Base-by-base conservation (phyloP, 2,797 vertebrate genomes). In the Austrolebias charrua region DNA sequence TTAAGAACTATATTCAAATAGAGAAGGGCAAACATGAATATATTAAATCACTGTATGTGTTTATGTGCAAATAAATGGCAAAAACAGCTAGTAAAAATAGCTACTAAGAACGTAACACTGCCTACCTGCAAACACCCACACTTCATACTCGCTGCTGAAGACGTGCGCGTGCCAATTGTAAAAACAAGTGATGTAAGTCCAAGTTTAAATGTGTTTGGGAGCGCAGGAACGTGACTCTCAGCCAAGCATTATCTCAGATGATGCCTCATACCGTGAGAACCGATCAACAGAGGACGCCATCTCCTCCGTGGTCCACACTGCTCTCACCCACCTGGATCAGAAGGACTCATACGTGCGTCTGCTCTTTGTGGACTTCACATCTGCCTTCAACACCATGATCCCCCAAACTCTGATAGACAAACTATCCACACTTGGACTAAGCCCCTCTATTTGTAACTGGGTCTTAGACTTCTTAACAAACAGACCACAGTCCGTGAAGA, bases 71-170 rank as follows among this genome's bases (percentile, higher is more conserved):
- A 60, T 53, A 55, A 55, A 50, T 28, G 71, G 65, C 76, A 58
- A 61, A 66, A 60, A 63, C 42, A 10, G 66, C 29, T 67, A 73
- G 58, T 48, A 59, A 76, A 69, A 78, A 78, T 66, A 62, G 67
- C 76, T 66, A 60, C 45, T 24, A 65, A 79, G 63, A 53, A 60
- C 73, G 79, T 82, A 69, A 67, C 78, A 69, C 71, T 82, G 71
- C 85, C 88, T 84, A 85, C 89, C 88, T 86, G 86, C 77, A 73
- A 60, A 81, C 80, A 38, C 89, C 88, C 87, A 89, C 89, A 59
- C 82, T 50, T 84, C 87, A 88, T 74, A 87, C 75, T 76, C 63
- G 63, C 62, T 63, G 67, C 60, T 78, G 56, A 73, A 76, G 79
- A 79, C 74, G 69, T 42, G 60, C 19, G 62, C 64, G 60, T 58